Evolutionary conservation across 2,888 invertebrate genomes (phyloP), one percentile per base, ranked within the genome.

Genomic region (Dorcus hopei): DNA sequence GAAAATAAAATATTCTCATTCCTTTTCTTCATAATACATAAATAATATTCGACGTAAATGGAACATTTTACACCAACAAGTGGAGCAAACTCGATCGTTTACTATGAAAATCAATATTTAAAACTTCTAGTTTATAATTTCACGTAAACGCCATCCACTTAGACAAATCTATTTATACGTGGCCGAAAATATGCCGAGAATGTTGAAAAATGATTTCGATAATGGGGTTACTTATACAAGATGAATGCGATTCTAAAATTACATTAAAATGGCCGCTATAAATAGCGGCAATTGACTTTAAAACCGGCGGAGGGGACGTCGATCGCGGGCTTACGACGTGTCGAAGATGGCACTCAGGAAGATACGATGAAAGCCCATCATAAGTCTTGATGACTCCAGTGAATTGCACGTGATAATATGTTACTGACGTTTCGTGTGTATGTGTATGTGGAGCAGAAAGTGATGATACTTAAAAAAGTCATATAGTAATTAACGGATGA

Each of bases 101-200:
- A 33, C 26, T 33, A 33, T 33, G 26, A 33, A 7, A 7, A 33
- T 33, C 26, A 33, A 33, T 33, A 33, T 57, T 57, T 66, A 66
- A 69, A 66, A 66, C 58, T 33, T 33, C 26, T 7, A 33, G 26
- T 33, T 33, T 33, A 33, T 33, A 33, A 33, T 33, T 33, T 33
- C 26, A 33, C 5, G 26, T 33, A 33, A 33, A 33, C 7, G 61
- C 62, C 49, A 65, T 65, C 54, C 64, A 71, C 67, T 72, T 71
- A 70, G 62, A 63, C 62, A 69, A 69, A 70, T 72, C 68, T 73
- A 73, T 74, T 72, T 73, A 72, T 68, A 67, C 63, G 54, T 68
- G 48, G 41, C 33, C 48, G 59, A 63, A 72, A 71, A 71, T 68
- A 68, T 68, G 70, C 68, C 68, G 63, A 67, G 65, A 68, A 70